phyloP scores from a whole-genome alignment of 2,888 invertebrate species.

The Andrena bucephala region DNA sequence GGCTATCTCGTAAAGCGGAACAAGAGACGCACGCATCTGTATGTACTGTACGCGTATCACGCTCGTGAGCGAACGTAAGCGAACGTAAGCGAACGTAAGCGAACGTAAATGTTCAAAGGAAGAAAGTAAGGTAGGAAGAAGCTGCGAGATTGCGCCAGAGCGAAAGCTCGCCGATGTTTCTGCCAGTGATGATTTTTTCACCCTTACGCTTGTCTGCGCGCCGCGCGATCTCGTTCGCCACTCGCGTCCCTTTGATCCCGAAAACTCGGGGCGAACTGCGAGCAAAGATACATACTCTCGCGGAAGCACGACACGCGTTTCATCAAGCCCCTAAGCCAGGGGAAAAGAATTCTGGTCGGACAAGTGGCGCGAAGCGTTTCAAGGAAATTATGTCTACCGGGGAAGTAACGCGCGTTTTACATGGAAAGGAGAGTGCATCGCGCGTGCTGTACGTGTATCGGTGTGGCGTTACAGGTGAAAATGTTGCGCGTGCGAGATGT shows the following conservation, averaged over 20 bases:
- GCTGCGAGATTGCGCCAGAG: not conserved
- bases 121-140: not conserved
- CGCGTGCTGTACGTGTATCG: not conserved
- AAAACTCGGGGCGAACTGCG: conserved; percentile 1
- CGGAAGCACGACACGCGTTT: not conserved
- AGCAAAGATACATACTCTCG: not conserved
- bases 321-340: not conserved
- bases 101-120: conserved; percentile 4
- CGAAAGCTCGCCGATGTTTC: not conserved
- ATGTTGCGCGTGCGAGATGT: not conserved
- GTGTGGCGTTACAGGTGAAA: not conserved
- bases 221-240: not conserved
- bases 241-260: conserved; percentile 12
- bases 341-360: not conserved
- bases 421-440: not conserved
- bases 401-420: not conserved
- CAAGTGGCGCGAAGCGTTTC: not conserved
- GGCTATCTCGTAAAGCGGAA: conserved; percentile 34
- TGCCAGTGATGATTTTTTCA: conserved; percentile 2
- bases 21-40: conserved; percentile 27
- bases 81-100: conserved; percentile 4
- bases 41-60: not conserved
- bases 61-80: conserved; percentile 3
- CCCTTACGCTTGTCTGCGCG: not conserved
- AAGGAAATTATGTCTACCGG: not conserved